These are phyloP conservation scores for Cottus gobio DNA, from an alignment of 2,113 vertebrate species.

Conservation along the genomic window DNA sequence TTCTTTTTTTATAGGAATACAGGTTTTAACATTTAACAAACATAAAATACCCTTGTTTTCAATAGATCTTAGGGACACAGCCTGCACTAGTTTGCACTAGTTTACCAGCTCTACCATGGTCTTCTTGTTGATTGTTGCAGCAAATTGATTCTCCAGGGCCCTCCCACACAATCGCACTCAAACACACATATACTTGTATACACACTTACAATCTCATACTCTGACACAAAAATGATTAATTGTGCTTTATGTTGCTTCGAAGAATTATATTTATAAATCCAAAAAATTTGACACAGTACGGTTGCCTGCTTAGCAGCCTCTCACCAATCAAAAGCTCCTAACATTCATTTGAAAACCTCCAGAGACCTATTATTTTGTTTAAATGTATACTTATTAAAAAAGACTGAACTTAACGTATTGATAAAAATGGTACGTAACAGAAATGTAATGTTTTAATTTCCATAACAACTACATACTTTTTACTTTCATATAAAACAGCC, in stretches of 20 bases:
- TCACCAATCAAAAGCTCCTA: slow-evolving; percentile 15
- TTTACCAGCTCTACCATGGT: slow-evolving; percentile 4
- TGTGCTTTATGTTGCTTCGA: slow-evolving; percentile 39
- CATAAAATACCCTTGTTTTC: background rate
- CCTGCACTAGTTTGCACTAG: background rate
- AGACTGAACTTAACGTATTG: background rate
- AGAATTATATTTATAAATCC: slow-evolving; percentile 22
- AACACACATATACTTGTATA: background rate
- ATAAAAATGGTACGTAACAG: background rate
- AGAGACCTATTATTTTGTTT: background rate
- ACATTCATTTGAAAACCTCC: slow-evolving; percentile 18
- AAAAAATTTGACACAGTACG: background rate
- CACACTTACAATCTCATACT: background rate
- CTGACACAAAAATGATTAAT: slow-evolving; percentile 17
- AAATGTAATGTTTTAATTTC: background rate
- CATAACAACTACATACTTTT: background rate
- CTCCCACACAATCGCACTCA: background rate
- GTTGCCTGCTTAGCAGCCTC: background rate
- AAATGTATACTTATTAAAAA: background rate
- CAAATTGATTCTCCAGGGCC: slow-evolving; percentile 38
- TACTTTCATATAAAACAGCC: background rate
- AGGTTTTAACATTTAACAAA: background rate
- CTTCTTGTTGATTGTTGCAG: slow-evolving; percentile 25
- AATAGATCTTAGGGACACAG: background rate
- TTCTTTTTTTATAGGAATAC: background rate